phyloP scores from a whole-genome alignment of 2,797 vertebrate genomes.

The Channallabes apus region DNA sequence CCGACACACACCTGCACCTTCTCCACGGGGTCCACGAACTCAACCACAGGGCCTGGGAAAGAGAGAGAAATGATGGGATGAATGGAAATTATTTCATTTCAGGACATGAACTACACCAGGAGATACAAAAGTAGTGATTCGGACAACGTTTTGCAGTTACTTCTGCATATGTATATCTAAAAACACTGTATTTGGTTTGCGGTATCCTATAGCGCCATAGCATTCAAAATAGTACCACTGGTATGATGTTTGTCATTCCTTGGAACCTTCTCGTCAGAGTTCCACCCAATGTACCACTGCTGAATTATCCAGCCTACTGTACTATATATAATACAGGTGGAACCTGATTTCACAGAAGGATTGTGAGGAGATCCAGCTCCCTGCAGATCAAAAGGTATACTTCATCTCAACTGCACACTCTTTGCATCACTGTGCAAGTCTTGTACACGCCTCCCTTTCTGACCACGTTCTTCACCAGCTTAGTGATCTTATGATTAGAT shows the following conservation, averaged over 20 bases:
- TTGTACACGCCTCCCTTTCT: neutral
- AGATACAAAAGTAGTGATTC: neutral
- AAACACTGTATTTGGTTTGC: neutral
- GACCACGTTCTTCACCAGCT: neutral
- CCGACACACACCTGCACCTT: conserved; percentile 70
- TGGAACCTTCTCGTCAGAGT: neutral
- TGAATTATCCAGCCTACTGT: neutral
- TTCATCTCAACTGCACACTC: neutral
- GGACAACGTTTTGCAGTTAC: neutral
- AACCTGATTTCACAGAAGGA: neutral
- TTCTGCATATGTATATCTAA: neutral
- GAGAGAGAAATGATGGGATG: neutral
- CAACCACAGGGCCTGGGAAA: conserved; percentile 61
- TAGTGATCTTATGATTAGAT: neutral
- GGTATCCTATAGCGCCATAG: neutral
- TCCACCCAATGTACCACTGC: no score
- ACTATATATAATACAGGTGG: no score
- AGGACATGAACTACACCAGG: neutral
- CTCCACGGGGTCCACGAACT: conserved; percentile 67
- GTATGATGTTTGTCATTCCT: neutral
- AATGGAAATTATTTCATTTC: neutral
- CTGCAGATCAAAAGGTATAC: neutral
- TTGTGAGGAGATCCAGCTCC: neutral
- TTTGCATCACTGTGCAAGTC: neutral
- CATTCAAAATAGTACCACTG: neutral